Conservation (phyloP, 2,113 vertebrate species). For the Solea senegalensis region DNA sequence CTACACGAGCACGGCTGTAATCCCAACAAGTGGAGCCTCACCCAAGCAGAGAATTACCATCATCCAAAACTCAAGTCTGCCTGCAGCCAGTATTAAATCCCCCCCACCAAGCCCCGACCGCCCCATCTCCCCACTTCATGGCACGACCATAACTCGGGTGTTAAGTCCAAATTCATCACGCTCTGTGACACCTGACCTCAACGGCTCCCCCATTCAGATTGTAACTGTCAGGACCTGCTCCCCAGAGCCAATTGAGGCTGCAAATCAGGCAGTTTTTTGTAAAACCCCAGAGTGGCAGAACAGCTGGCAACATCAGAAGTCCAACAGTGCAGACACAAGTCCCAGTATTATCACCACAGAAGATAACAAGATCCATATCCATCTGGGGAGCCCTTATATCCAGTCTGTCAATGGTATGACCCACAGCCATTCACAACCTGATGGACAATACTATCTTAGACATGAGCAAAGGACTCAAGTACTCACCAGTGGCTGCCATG, state of each 20-base stretch:
- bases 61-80: constrained; percentile 85
- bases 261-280: constrained; percentile 84
- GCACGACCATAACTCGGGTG: constrained; percentile 82
- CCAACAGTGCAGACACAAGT: constrained; percentile 88
- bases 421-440: constrained; percentile 77
- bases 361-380: constrained; percentile 99
- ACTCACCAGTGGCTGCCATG: constrained; percentile 86
- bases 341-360: constrained; percentile 94
- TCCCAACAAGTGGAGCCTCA: constrained; percentile 87
- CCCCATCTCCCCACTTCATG: constrained; percentile 83
- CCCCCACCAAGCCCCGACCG: constrained; percentile 83
- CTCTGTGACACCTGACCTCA: constrained; percentile 88
- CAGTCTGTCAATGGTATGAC: constrained; percentile 82
- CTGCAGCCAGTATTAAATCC: constrained; percentile 81
- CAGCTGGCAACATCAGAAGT: constrained; percentile 89
- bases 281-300: constrained; percentile 88
- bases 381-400: constrained; percentile 91
- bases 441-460: constrained; percentile 81
- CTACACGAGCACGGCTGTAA: constrained; percentile 93
- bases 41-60: constrained; percentile 96
- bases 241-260: constrained; percentile 85
- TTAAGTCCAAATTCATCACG: constrained; percentile 87
- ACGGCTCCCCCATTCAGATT: constrained; percentile 88
- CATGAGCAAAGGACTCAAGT: constrained; percentile 91
- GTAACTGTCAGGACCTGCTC: constrained; percentile 87